Percentiles rank a stretch among this genome's conserved stretches.
phyloP scores from a whole-genome alignment of 1,140 invertebrate species.

The Zeugodacus cucurbitae region DNA sequence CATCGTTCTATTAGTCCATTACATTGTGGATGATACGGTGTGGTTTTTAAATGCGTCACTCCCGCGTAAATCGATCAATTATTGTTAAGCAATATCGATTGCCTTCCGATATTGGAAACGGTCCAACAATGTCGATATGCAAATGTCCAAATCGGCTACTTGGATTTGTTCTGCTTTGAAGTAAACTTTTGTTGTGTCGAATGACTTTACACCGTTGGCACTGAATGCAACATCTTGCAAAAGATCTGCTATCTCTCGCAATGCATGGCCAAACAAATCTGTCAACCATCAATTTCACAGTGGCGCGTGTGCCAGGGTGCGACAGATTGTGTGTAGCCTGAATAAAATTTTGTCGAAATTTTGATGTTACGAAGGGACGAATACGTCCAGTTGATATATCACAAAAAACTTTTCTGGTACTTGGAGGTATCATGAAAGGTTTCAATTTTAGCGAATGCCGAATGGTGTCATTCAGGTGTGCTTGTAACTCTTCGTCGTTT shows the following conservation, averaged over 20 bases:
- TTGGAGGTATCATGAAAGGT: not conserved
- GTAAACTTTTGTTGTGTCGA: not conserved
- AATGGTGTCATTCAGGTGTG: not conserved
- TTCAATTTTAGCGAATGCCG: not conserved
- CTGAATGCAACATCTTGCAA: not conserved
- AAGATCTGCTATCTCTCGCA: not conserved
- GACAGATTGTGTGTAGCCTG: not conserved
- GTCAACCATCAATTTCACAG: not conserved
- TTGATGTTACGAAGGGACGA: not conserved
- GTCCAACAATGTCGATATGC: not conserved
- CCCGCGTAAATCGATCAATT: constrained; percentile 26
- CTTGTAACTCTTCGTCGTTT: not conserved
- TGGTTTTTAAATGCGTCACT: not conserved
- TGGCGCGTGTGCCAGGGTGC: not conserved
- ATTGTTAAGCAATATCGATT: constrained; percentile 18
- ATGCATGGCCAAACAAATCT: not conserved
- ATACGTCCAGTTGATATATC: not conserved
- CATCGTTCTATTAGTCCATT: not conserved
- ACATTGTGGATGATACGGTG: not conserved
- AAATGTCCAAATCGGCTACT: not conserved
- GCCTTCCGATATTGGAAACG: constrained; percentile 2
- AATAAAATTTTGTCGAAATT: not conserved
- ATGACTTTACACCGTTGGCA: not conserved
- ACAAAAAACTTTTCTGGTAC: not conserved
- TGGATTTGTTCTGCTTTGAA: not conserved